Conservation (phyloP, 2,888 invertebrate species). For the Clunio marinus region DNA sequence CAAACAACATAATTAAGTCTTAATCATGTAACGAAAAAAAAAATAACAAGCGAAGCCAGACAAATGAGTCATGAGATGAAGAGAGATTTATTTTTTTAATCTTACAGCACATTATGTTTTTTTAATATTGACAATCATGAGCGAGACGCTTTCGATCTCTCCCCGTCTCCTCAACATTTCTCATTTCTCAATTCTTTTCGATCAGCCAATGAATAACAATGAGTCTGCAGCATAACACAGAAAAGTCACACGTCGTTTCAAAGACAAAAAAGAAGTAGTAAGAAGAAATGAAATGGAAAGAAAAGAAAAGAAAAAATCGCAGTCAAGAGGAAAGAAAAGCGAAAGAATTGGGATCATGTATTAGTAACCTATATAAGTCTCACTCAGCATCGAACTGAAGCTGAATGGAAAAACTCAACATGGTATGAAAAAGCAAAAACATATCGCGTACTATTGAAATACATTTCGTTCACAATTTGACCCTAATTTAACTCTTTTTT, state of each 20-base stretch:
- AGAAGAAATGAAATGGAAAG: too few relatives aligned
- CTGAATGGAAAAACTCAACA: conserved; percentile 6
- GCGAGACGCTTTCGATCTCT: conserved; percentile 17
- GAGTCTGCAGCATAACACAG: conserved; percentile 9
- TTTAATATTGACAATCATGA: background rate
- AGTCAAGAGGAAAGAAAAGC: conserved; percentile 16
- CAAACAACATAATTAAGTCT: too few relatives aligned
- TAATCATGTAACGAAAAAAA: background rate
- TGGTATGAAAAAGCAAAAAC: background rate
- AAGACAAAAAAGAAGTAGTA: too few relatives aligned
- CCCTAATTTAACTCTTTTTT: conserved; percentile 19
- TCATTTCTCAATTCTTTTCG: background rate
- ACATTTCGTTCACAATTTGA: conserved; percentile 25
- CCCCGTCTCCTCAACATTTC: background rate
- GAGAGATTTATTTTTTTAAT: background rate
- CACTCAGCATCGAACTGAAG: conserved; percentile 12
- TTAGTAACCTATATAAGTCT: conserved; percentile 32
- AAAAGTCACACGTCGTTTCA: too few relatives aligned
- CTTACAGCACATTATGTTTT: background rate
- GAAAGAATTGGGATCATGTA: conserved; percentile 27
- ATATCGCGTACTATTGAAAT: conserved; percentile 1
- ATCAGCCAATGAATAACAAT: background rate
- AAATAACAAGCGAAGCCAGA: too few relatives aligned
- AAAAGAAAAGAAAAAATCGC: background rate
- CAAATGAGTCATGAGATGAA: conserved; percentile 25